Evolutionary conservation across 30 jellyfish, hydroid and myxozoan genomes (phyloP), one percentile per base, ranked within the genome.

Genomic region (Hydractinia echinata): DNA sequence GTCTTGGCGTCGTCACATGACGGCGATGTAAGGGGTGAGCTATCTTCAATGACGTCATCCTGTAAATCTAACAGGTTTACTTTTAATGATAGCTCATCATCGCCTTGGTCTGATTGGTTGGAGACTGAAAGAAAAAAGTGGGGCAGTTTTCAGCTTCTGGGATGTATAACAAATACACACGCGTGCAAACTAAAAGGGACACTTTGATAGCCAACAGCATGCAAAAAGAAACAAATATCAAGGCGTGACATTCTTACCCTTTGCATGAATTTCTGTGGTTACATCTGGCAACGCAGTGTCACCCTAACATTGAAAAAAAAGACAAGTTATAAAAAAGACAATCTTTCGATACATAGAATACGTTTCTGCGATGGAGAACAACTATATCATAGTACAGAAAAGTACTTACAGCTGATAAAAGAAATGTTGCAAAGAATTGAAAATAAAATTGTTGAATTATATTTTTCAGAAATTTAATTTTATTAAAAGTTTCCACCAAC

Each of bases 41-140:
- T 86, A 81, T 55, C 95, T 69, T 71, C 62, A 53, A 88, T 79
- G 84, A 88, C 96, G 82, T 88, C 96, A 66, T 88, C 83, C 55
- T 83, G 94, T 55, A 88, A 85, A 5, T 88, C 94, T 4, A 83
- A 79, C 10, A 82, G 81, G 39, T 76, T 51, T 55, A 86, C 67
- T 51, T 85, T 83, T 39, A 81, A 72, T n/a, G 84, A 55, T 50
- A 76, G 13, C 16, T 86, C 95, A 50, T 51, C 61, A 13, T 66
- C 49, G 66, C 19, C 66, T 74, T 50, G 68, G 54, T 54, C 66
- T 10, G 74, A 64, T 30, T 30, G 44, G 44, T 30, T 30, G 44
- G 44, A 30, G 44, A 30, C 44, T 30, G 44, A 30, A 30, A 30
- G 44, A 30, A 30, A 30, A 30, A 30, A 30, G 2, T 30, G 44